Evolutionary conservation across 2,797 vertebrate species (phyloP), one percentile per base, ranked within the genome.

Genomic region (Aselliscus stoliczkanus): DNA sequence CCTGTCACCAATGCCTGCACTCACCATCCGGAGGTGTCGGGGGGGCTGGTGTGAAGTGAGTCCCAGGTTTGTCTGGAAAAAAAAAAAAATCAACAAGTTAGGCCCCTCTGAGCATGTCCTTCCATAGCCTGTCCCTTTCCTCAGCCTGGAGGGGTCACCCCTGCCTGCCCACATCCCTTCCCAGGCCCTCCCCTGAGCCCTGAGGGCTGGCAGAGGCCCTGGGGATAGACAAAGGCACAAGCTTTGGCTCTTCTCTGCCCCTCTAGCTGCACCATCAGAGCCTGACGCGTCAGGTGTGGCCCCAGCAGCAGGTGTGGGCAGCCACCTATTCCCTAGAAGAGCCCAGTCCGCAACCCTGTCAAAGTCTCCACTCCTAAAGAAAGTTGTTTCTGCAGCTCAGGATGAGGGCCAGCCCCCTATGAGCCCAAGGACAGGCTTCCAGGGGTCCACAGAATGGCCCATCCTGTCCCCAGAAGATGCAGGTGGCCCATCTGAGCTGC

Each of bases 1-100:
- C 15, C 18, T 67, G 52, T 42, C 73, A 67, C 62, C 29, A 23
- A 37, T 0, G 64, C 18, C 64, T 42, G 79, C 60, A 99, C 99
- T 99, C 64, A 99, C 99, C 98, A 96, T 99, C 98, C 42, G 98
- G 98, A 1, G 98, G 98, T 0, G 96, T 94, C 0, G 97, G 94
- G 5, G 97, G 97, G 0, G 97, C 98, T 84, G 98, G 98, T 0
- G 98, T 98, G 69, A 99, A 98, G 62, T 98, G 98, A 42, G 97
- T 98, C 42, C 98, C 98, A 37, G 98, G 99, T 90, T 99, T 99
- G 96, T 99, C 99, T 99, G 97, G 73, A 96, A 97, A 52, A 58
- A 90, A n/a, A n/a, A 96, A 72, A 76, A 92, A 50, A 81, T 27
- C 31, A 85, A 69, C n/a, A 50, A 58, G 65, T 96, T 58, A 97